These are phyloP conservation scores for Gymnocephalus cernua DNA, from an alignment of 2,113 vertebrate genomes.

Conservation along the genomic window DNA sequence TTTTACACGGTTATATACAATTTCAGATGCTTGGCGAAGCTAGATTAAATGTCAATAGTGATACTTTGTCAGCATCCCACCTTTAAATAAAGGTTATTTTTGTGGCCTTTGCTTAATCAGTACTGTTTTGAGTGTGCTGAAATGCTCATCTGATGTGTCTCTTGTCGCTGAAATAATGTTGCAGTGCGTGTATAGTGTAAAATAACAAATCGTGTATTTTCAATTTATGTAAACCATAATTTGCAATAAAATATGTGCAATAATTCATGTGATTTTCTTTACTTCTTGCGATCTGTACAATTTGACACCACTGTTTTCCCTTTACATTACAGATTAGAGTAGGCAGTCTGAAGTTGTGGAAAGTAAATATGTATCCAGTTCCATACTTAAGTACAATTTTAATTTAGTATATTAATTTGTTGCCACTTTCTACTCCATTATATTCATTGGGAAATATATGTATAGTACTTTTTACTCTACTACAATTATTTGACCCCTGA, in stretches of 20 bases:
- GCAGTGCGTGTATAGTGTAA: conserved; percentile 45
- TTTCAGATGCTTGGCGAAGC: neutral
- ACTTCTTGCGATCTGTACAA: neutral
- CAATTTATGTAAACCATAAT: conserved; percentile 15
- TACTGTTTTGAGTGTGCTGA: conserved; percentile 10
- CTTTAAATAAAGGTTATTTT: neutral
- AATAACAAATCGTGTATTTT: conserved; percentile 34
- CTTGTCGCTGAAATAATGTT: conserved; percentile 25
- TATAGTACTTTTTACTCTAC: neutral
- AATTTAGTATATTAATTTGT: neutral
- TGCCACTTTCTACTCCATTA: neutral
- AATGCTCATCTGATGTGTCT: conserved; percentile 6
- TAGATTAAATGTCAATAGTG: neutral
- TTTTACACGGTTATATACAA: neutral
- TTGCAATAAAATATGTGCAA: conserved; percentile 34
- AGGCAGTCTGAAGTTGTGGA: neutral
- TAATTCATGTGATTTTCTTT: neutral
- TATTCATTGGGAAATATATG: neutral
- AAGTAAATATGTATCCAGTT: neutral
- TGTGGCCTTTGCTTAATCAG: neutral
- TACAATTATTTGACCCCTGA: neutral
- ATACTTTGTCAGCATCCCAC: neutral
- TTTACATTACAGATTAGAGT: neutral
- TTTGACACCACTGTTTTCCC: neutral
- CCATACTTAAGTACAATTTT: neutral